Evolutionary conservation across 1,140 invertebrate species (phyloP).

Genomic region (Oreohelix idahoensis): DNA sequence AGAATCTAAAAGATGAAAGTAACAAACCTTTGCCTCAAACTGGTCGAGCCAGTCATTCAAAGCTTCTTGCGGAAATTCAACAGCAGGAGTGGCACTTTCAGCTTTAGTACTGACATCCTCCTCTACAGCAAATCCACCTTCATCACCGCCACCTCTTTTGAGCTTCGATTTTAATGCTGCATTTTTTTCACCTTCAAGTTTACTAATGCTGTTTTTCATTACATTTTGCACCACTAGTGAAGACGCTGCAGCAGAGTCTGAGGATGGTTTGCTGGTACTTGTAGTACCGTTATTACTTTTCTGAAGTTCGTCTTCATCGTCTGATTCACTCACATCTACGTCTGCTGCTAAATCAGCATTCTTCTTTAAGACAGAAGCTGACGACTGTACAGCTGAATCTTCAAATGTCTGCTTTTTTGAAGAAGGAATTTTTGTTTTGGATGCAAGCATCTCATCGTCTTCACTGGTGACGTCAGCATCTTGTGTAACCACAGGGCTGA

Average conservation of each 20-base stretch:
- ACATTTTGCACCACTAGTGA: neutral
- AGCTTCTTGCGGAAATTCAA: neutral
- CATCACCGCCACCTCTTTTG: neutral
- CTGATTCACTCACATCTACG: constrained; percentile 45
- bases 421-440: neutral
- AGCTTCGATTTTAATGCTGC: neutral
- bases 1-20: neutral
- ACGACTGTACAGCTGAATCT: constrained; percentile 4
- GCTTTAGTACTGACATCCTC: too few relatives aligned
- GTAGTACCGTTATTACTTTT: neutral
- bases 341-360: constrained; percentile 18
- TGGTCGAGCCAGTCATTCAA: constrained; percentile 25
- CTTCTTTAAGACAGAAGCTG: neutral
- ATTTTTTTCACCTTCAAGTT: neutral
- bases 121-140: neutral
- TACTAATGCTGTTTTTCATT: neutral
- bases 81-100: neutral
- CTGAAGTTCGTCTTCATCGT: constrained; percentile 32
- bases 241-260: neutral
- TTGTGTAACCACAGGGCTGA: constrained; percentile 36
- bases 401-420: neutral
- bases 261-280: neutral
- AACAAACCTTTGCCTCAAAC: constrained; percentile 18
- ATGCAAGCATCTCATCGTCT: constrained; percentile 54
- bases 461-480: constrained; percentile 62